These are phyloP conservation scores for Euplagia quadripunctaria DNA, from an alignment of 2,888 invertebrate genomes.

Conservation along the genomic window DNA sequence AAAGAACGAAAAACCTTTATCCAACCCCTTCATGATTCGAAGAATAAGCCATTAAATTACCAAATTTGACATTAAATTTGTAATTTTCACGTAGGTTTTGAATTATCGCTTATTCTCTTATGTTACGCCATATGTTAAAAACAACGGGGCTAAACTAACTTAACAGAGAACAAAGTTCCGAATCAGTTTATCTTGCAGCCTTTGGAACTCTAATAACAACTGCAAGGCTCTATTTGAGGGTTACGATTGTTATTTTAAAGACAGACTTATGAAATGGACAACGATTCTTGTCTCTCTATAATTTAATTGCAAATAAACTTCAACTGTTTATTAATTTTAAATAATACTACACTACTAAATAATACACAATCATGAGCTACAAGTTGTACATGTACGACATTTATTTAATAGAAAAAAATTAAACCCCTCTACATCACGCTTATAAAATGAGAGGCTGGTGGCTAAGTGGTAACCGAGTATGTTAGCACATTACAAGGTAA, in stretches of 20 bases:
- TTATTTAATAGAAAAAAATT: too few species aligned
- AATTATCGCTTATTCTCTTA: conserved; percentile 10
- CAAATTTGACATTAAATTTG: background rate
- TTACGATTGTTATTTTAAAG: conserved; percentile 29
- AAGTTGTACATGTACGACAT: too few species aligned
- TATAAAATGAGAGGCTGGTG: too few species aligned
- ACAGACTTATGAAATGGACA: background rate
- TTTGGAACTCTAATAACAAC: conserved; percentile 56
- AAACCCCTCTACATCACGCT: too few species aligned
- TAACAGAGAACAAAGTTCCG: conserved; percentile 57
- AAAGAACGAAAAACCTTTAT: too few species aligned
- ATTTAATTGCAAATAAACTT: too few species aligned
- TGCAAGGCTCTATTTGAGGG: conserved; percentile 41
- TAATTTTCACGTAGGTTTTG: background rate
- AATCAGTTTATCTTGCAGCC: conserved; percentile 64
- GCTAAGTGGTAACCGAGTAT: too few species aligned
- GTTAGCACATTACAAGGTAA: too few species aligned
- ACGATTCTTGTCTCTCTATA: background rate
- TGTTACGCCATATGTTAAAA: conserved; percentile 37
- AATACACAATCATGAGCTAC: too few species aligned
- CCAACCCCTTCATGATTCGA: background rate
- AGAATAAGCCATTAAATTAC: background rate
- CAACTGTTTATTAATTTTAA: too few species aligned
- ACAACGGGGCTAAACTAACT: conserved; percentile 56
- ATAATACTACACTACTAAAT: too few species aligned